Evolutionary conservation across 2,888 invertebrate genomes (phyloP).

Genomic region (Rhorus exstirpatorius): DNA sequence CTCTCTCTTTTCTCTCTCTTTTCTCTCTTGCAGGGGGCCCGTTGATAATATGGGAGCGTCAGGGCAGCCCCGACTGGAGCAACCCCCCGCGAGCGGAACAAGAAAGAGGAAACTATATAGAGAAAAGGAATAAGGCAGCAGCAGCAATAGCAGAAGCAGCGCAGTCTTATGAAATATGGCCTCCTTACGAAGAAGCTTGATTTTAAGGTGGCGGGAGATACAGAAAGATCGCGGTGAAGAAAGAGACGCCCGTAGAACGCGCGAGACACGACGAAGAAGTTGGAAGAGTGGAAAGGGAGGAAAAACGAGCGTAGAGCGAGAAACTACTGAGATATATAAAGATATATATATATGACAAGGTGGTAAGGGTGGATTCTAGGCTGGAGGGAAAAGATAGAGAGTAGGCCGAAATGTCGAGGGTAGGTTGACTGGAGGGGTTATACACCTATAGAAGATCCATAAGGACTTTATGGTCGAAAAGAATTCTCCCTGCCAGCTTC

Average conservation of each 20-base stretch:
- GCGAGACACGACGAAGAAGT: slow-evolving; percentile 40
- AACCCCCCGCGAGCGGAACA: slow-evolving; percentile 47
- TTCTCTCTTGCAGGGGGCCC: slow-evolving; percentile 57
- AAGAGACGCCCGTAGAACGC: slow-evolving; percentile 23
- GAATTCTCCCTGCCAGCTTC: slow-evolving; percentile 38
- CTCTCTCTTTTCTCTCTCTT: slow-evolving; percentile 1
- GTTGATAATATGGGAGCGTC: slow-evolving; percentile 54
- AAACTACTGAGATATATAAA: slow-evolving; percentile 46
- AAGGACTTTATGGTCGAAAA: slow-evolving; percentile 56
- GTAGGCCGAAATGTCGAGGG: slow-evolving; percentile 56
- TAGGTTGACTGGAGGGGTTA: slow-evolving; percentile 54
- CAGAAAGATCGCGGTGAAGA: slow-evolving; percentile 21
- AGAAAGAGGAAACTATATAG: slow-evolving; percentile 64
- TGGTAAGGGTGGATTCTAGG: slow-evolving; percentile 17
- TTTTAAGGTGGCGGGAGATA: slow-evolving; percentile 58
- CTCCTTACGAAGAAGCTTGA: slow-evolving; percentile 82
- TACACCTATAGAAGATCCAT: slow-evolving; percentile 47
- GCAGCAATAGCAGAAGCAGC: slow-evolving; percentile 55
- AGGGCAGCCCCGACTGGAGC: slow-evolving; percentile 51
- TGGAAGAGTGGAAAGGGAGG: slow-evolving; percentile 53
- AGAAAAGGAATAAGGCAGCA: slow-evolving; percentile 63
- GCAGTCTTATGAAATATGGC: slow-evolving; percentile 85
- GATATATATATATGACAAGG: slow-evolving; percentile 13
- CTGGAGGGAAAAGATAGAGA: slow-evolving; percentile 45
- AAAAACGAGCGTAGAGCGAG: slow-evolving; percentile 63